phyloP scores from a whole-genome alignment of 2,888 invertebrate species.

The Meta bourneti region DNA sequence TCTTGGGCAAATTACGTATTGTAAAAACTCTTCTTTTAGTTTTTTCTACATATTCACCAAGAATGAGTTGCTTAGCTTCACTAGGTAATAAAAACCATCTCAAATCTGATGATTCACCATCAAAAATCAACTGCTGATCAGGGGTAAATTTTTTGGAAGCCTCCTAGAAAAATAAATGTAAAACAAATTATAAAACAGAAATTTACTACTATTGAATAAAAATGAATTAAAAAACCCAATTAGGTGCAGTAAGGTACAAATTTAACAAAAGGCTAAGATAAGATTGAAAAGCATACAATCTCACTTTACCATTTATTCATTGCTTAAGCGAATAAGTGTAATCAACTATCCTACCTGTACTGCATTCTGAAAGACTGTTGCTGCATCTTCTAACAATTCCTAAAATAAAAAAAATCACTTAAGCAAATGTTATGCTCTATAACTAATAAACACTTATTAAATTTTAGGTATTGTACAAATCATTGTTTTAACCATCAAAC shows the following conservation, averaged over 20 bases:
- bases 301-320: too few species aligned
- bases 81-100: constrained; percentile 94
- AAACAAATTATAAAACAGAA: neutral
- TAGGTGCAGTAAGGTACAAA: neutral
- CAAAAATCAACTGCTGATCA: constrained; percentile 88
- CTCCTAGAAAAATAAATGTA: constrained; percentile 30
- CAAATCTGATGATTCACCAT: constrained; percentile 85
- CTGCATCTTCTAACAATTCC: constrained; percentile 89
- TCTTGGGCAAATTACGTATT: constrained; percentile 6
- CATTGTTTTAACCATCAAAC: too few species aligned
- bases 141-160: constrained; percentile 84
- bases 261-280: neutral
- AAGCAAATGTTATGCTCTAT: too few species aligned
- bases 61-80: constrained; percentile 89
- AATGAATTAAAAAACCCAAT: neutral
- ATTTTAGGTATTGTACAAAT: too few species aligned
- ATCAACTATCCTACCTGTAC: constrained; percentile 78
- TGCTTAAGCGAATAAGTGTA: too few species aligned
- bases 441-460: too few species aligned
- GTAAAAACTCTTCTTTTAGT: constrained; percentile 39
- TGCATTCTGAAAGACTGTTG: constrained; percentile 88
- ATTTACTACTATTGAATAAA: neutral
- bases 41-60: constrained; percentile 14
- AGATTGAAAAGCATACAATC: neutral
- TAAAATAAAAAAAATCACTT: constrained; percentile 81